Percentiles rank a stretch among this genome's conserved stretches.
phyloP scores from a whole-genome alignment of 2,113 vertebrate species.

The Ciconia stormi region DNA sequence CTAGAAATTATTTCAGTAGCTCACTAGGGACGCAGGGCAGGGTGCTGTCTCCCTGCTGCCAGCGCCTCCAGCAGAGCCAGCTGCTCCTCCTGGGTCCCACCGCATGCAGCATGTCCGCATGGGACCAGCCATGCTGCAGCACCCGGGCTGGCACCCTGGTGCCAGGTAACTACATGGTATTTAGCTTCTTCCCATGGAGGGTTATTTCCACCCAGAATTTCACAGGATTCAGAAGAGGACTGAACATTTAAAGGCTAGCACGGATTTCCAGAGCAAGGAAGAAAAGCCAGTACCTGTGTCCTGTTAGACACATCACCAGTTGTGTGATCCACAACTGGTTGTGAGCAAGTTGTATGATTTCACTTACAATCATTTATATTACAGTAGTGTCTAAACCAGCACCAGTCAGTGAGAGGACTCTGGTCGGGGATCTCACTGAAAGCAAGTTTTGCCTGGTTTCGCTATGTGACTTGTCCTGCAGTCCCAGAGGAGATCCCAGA shows the following conservation, averaged over 20 bases:
- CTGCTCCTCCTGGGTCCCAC: not conserved
- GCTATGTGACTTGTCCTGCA: not conserved
- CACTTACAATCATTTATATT: not conserved
- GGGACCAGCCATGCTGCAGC: not conserved
- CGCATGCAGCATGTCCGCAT: accelerated
- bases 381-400: not conserved
- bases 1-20: not conserved
- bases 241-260: not conserved
- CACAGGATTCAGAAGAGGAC: not conserved
- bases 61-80: not conserved
- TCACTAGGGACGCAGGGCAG: not conserved
- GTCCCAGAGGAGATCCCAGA: not conserved
- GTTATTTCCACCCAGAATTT: not conserved
- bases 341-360: not conserved
- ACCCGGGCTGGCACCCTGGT: not conserved
- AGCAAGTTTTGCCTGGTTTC: not conserved
- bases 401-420: not conserved
- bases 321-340: not conserved
- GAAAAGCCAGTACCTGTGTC: not conserved
- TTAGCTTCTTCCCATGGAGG: not conserved
- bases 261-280: not conserved
- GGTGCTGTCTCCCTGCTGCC: not conserved
- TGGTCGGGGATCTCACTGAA: not conserved
- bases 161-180: not conserved
- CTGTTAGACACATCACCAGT: not conserved